Evolutionary conservation across 2,113 vertebrate species (phyloP).

Genomic region (Phalacrocorax pelagicus): DNA sequence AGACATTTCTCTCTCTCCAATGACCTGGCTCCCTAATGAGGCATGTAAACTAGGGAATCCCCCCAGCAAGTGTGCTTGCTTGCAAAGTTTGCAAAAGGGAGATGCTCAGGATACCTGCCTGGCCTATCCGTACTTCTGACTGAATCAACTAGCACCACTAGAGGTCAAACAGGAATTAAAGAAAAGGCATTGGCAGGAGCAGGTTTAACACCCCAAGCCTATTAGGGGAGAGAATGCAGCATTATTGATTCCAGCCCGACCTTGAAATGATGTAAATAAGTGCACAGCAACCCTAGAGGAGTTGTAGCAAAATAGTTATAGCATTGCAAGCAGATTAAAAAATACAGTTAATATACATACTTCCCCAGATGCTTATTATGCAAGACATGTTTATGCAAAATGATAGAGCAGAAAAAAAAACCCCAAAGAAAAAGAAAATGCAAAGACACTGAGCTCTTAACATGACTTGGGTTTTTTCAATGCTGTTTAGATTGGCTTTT

Average conservation of each 20-base stretch:
- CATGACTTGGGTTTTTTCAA: not conserved
- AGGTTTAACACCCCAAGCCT: not conserved
- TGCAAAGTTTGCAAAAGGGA: not conserved
- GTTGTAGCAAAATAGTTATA: not conserved
- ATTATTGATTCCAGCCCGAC: not conserved
- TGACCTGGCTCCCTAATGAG: not conserved
- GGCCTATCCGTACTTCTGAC: not conserved
- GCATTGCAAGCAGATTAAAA: not conserved
- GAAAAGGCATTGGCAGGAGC: not conserved
- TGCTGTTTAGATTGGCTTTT: not conserved
- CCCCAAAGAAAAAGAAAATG: not conserved
- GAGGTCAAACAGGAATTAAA: not conserved
- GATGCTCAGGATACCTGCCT: not conserved
- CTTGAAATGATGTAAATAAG: slow-evolving; percentile 3
- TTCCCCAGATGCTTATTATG: slow-evolving; percentile 32
- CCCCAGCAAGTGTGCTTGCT: not conserved
- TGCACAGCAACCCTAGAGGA: not conserved
- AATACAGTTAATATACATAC: not conserved
- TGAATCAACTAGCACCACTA: not conserved
- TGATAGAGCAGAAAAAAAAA: slow-evolving; percentile 26
- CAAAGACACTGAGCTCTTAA: slow-evolving; percentile 15
- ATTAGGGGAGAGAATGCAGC: not conserved
- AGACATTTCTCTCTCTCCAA: not conserved
- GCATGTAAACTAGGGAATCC: not conserved
- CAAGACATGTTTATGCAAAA: slow-evolving; percentile 57